Percentiles rank a stretch among this genome's conserved stretches.
phyloP scores from a whole-genome alignment of 2,797 vertebrate species.

The Gobio occitaniae region DNA sequence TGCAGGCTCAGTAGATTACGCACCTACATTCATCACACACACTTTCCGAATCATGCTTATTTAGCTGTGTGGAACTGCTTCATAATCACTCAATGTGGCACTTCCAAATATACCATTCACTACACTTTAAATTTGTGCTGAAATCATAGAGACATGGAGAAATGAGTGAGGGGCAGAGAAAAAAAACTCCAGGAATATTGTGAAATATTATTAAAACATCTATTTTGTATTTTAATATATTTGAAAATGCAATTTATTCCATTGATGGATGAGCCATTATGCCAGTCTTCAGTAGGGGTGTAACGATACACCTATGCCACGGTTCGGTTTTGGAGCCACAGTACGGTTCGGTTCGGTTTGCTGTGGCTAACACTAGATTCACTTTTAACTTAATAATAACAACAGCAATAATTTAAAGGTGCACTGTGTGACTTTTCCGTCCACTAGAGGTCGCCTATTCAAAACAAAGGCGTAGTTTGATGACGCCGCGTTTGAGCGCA shows the following conservation, averaged over 20 bases:
- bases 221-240: not conserved
- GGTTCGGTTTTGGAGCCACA: too few species aligned
- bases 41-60: slow-evolving; percentile 48
- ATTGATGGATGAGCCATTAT: not conserved
- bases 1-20: slow-evolving; percentile 53
- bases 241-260: not conserved
- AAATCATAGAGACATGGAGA: not conserved
- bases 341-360: too few species aligned
- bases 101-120: slow-evolving; percentile 61
- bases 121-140: slow-evolving; percentile 32
- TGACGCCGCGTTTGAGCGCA: too few species aligned
- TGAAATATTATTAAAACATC: not conserved
- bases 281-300: not conserved
- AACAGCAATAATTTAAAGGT: too few species aligned
- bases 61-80: slow-evolving; percentile 56
- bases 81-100: slow-evolving; percentile 63
- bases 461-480: too few species aligned
- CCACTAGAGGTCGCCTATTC: too few species aligned
- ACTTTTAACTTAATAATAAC: too few species aligned
- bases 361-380: too few species aligned
- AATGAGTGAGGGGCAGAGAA: not conserved
- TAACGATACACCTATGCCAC: too few species aligned
- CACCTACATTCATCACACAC: slow-evolving; percentile 60
- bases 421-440: too few species aligned
- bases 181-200: not conserved